These are phyloP conservation scores for Heteropelma amictum DNA, from an alignment of 2,888 invertebrate species.

Conservation along the genomic window DNA sequence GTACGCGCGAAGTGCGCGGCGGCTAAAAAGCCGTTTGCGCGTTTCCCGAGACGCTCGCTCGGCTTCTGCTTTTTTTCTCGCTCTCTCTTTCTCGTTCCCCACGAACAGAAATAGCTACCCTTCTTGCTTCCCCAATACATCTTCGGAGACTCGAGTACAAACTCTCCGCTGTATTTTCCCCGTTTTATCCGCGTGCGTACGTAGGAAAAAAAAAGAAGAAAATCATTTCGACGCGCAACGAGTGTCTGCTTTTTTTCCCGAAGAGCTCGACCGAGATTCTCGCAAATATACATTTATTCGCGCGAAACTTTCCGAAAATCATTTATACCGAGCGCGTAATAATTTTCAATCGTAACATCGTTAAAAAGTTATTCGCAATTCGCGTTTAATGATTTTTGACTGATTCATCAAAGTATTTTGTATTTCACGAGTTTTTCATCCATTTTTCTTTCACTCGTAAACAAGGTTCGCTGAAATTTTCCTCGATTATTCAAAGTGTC, in stretches of 20 bases:
- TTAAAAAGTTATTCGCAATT: no score
- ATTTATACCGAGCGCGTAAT: no score
- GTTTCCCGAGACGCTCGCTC: slow-evolving; percentile 62
- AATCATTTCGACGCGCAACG: background rate
- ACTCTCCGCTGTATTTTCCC: slow-evolving; percentile 48
- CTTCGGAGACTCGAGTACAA: slow-evolving; percentile 66
- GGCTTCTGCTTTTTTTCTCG: slow-evolving; percentile 63
- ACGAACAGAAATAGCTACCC: slow-evolving; percentile 77
- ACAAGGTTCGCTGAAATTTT: no score
- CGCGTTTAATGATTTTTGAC: no score
- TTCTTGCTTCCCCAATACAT: slow-evolving; percentile 76
- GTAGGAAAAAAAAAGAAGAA: background rate
- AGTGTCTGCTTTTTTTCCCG: background rate
- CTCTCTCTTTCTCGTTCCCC: slow-evolving; percentile 72
- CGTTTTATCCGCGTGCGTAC: slow-evolving; percentile 41
- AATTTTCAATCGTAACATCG: no score
- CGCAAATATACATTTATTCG: no score
- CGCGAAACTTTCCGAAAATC: no score
- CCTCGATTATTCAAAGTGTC: no score
- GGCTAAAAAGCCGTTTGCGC: slow-evolving; percentile 73
- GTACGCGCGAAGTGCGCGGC: slow-evolving; percentile 71
- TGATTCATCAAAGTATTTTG: no score
- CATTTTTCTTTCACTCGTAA: no score
- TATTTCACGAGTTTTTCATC: no score
- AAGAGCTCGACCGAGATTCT: no score